Evolutionary conservation across 2,888 invertebrate genomes (phyloP).

Genomic region (Ophion obscuratus): DNA sequence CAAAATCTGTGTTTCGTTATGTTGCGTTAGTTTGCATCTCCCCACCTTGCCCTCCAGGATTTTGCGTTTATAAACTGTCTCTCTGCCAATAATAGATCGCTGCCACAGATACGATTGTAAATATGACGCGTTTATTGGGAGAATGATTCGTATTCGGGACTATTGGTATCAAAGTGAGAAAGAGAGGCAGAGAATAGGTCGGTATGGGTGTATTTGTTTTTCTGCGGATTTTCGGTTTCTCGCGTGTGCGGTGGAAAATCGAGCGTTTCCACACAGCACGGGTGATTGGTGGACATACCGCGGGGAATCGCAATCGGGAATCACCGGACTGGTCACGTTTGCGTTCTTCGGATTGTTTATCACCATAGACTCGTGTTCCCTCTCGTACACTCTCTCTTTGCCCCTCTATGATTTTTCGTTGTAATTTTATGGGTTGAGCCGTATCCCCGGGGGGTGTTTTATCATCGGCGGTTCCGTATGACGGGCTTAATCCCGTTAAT

Average conservation of each 20-base stretch:
- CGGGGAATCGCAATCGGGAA: constrained; percentile 69
- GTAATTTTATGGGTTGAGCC: constrained; percentile 65
- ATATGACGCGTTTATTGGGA: constrained; percentile 80
- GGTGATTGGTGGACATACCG: constrained; percentile 65
- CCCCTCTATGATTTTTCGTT: constrained; percentile 60
- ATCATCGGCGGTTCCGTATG: constrained; percentile 54
- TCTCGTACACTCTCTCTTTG: constrained; percentile 31
- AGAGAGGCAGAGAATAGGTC: neutral
- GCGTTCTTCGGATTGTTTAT: constrained; percentile 67
- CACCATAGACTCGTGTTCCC: constrained; percentile 38
- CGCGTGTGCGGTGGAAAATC: constrained; percentile 61
- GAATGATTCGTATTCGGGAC: constrained; percentile 69
- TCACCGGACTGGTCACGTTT: constrained; percentile 70
- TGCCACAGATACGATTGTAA: constrained; percentile 77
- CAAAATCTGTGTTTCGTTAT: constrained; percentile 56
- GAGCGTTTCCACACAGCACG: constrained; percentile 46
- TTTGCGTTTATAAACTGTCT: constrained; percentile 45
- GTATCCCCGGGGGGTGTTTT: constrained; percentile 57
- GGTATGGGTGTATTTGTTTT: constrained; percentile 32
- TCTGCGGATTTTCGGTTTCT: constrained; percentile 61
- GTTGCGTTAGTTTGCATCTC: constrained; percentile 57
- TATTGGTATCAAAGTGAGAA: constrained; percentile 23
- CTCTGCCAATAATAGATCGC: constrained; percentile 79
- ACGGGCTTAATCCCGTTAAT: constrained; percentile 65
- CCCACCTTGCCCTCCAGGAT: constrained; percentile 40